Conservation (phyloP, 2,797 vertebrate genomes). For the Sus cebifrons region DNA sequence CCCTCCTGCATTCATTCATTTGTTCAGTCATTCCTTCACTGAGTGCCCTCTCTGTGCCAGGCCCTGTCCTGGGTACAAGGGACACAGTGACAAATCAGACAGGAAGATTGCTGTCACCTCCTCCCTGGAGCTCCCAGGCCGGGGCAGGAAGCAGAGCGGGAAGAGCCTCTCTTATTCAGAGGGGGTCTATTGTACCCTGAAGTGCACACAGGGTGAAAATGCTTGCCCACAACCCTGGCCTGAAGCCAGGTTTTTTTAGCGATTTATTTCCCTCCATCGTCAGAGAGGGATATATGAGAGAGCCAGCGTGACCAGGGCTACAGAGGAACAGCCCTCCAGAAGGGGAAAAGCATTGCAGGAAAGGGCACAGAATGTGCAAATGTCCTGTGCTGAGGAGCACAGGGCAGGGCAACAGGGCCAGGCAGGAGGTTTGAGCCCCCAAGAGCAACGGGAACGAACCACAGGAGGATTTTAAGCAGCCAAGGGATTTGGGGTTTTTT, state of each 20-base stretch:
- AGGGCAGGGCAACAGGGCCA: not conserved
- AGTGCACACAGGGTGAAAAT: not conserved
- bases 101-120: not conserved
- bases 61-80: not conserved
- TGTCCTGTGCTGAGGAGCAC: not conserved
- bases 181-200: not conserved
- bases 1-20: not conserved
- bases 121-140: not conserved
- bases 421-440: no score
- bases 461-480: not conserved
- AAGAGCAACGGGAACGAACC: not conserved
- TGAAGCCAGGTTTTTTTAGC: not conserved
- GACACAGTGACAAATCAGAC: not conserved
- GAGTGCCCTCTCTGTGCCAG: not conserved
- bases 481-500: not conserved
- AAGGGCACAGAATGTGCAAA: not conserved
- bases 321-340: not conserved
- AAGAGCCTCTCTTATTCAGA: not conserved
- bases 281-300: not conserved
- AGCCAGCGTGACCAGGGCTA: not conserved
- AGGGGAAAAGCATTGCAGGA: not conserved
- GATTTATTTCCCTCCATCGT: not conserved
- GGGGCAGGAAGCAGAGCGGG: not conserved
- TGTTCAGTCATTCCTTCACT: not conserved
- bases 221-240: not conserved